phyloP scores from a whole-genome alignment of 2,113 vertebrate species.

The Myodes glareolus region DNA sequence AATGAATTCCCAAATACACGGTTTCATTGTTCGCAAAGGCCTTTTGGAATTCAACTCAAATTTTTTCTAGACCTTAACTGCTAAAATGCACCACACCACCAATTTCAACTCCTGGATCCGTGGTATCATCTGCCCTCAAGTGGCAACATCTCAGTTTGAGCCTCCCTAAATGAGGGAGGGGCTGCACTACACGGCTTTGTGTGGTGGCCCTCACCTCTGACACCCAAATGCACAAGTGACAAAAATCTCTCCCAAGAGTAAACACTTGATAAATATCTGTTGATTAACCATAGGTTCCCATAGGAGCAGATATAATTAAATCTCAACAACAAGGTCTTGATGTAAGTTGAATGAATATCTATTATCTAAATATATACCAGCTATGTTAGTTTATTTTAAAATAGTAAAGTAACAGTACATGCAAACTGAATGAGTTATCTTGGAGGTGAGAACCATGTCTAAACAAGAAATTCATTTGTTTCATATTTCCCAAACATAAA shows the following conservation, averaged over 20 bases:
- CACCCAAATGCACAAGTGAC: neutral
- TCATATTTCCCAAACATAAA: neutral
- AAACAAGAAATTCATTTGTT: neutral
- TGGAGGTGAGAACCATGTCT: neutral
- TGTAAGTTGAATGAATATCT: neutral
- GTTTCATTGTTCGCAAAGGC: constrained; percentile 39
- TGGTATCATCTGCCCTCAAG: neutral
- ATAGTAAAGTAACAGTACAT: neutral
- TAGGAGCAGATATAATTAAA: neutral
- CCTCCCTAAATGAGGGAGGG: neutral
- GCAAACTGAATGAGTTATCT: neutral
- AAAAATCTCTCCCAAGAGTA: constrained; percentile 15
- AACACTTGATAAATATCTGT: neutral
- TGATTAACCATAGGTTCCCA: neutral
- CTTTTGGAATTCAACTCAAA: neutral
- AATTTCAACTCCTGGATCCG: too few species aligned
- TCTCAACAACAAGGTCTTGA: neutral
- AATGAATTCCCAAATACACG: constrained; percentile 16
- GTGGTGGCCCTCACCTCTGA: neutral
- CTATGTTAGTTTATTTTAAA: neutral
- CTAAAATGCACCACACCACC: neutral
- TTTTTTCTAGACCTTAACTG: neutral
- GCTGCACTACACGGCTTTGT: neutral
- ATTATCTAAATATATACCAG: neutral
- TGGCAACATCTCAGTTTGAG: neutral